Percentiles rank a stretch among this genome's conserved stretches.
phyloP scores from a whole-genome alignment of 2,113 vertebrate genomes.

The Caloenas nicobarica region DNA sequence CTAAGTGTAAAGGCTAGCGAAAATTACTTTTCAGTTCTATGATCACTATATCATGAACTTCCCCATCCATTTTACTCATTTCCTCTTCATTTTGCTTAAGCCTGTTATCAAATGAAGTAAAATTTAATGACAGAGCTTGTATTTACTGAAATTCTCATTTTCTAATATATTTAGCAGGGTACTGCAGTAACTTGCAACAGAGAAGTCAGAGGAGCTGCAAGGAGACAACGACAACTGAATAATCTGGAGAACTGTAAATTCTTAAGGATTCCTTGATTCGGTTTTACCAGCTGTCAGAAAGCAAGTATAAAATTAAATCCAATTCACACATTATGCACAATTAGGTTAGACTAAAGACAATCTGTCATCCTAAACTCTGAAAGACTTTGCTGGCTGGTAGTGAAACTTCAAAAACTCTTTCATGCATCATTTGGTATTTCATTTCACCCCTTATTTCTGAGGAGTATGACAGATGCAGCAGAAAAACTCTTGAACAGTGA shows the following conservation, averaged over 20 bases:
- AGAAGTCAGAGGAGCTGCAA: neutral
- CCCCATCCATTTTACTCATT: neutral
- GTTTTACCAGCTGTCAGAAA: conserved; percentile 3
- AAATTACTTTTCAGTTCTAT: neutral
- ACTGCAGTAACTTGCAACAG: neutral
- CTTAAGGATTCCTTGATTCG: neutral
- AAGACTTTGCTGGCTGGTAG: neutral
- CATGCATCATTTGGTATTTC: neutral
- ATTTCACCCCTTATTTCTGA: neutral
- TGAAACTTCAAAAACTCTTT: neutral
- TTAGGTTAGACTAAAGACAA: neutral
- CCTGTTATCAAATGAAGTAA: neutral
- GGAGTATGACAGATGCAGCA: neutral
- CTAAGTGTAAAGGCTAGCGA: neutral
- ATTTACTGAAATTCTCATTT: neutral
- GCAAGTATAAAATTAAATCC: conserved; percentile 1
- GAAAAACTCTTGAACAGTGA: neutral
- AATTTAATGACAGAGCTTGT: neutral
- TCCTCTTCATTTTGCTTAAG: neutral
- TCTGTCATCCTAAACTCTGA: neutral
- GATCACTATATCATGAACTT: neutral
- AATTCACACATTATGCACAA: neutral
- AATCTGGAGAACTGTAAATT: neutral
- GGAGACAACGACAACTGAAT: neutral
- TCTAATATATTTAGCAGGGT: neutral